Percentiles rank a stretch among this genome's conserved stretches.
Evolutionary conservation across 2,888 invertebrate species (phyloP).

Genomic region (Panzeria rudis): DNA sequence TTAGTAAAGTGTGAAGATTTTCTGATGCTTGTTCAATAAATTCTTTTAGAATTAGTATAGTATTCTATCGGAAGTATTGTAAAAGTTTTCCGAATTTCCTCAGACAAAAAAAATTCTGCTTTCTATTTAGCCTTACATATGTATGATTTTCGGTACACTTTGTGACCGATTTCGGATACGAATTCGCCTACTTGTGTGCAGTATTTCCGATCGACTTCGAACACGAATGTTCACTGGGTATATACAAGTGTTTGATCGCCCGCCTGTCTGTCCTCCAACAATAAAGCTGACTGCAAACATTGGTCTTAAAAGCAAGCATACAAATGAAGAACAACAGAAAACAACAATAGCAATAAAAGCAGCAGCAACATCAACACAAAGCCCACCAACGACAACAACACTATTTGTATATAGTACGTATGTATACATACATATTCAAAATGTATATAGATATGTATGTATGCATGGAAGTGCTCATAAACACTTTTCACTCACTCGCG

Average conservation of each 20-base stretch:
- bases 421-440: conserved; percentile 26
- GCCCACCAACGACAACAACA: conserved; percentile 38
- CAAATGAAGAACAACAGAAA: not conserved
- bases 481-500: conserved; percentile 57
- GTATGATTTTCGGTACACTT: too few species aligned
- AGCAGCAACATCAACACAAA: conserved; percentile 54
- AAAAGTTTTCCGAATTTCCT: too few species aligned
- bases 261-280: conserved; percentile 28
- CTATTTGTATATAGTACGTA: not conserved
- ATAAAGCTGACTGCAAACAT: conserved; percentile 22
- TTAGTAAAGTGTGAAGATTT: too few species aligned
- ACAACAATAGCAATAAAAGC: conserved; percentile 17
- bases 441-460: conserved; percentile 4
- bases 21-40: too few species aligned
- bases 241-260: not conserved
- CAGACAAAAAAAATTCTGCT: too few species aligned
- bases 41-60: too few species aligned
- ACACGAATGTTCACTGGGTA: not conserved
- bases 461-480: conserved; percentile 28
- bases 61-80: too few species aligned
- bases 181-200: too few species aligned
- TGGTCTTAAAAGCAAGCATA: conserved; percentile 30
- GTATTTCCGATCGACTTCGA: too few species aligned
- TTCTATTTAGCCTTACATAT: too few species aligned
- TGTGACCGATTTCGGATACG: too few species aligned